These are phyloP conservation scores for Pan troglodytes DNA, from an alignment of 2,113 vertebrate genomes.

Conservation along the genomic window NHGRI_mPanTro3-v2.1_pri NC_072409.2:106402501-106403000, in stretches of 20 bases:
- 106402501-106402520: background rate
- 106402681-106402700: background rate
- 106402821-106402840: background rate
- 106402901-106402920: constrained; percentile 61
- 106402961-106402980: constrained; percentile 83
- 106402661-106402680: background rate
- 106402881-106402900: background rate
- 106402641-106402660: background rate
- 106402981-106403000: constrained; percentile 76
- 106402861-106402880: background rate
- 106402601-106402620: background rate
- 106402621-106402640: background rate
- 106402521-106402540: background rate
- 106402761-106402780: background rate
- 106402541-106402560: background rate
- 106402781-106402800: background rate
- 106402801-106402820: background rate
- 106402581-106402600: constrained; percentile 20
- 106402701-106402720: background rate
- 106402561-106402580: background rate
- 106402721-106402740: constrained; percentile 1
- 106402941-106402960: constrained; percentile 79
- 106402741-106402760: background rate
- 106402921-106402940: constrained; percentile 48
- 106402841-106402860: constrained; percentile 25